These are phyloP conservation scores for Petaurus breviceps DNA, from an alignment of 2,113 vertebrate genomes.

Conservation along the genomic window DNA sequence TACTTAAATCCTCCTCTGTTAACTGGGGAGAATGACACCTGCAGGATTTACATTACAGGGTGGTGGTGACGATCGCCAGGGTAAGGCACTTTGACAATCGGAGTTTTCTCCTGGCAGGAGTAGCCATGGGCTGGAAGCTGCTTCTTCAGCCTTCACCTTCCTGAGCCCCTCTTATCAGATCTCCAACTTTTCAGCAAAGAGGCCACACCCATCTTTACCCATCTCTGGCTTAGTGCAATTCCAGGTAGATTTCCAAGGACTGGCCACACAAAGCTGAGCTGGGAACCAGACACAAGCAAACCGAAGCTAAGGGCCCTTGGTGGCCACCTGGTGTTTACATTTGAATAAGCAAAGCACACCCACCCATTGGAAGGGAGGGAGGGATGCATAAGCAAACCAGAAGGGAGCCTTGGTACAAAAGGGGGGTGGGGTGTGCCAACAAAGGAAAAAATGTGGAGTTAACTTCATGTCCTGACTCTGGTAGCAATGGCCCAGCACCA, in stretches of 20 bases:
- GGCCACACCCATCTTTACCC: background rate
- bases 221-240: too few species aligned
- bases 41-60: background rate
- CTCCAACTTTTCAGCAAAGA: background rate
- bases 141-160: too few species aligned
- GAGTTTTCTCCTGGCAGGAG: background rate
- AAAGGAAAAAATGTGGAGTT: background rate
- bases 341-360: background rate
- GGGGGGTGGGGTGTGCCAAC: background rate
- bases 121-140: too few species aligned
- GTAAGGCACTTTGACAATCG: background rate
- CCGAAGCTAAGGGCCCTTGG: background rate
- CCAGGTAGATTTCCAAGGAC: background rate
- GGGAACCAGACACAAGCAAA: background rate
- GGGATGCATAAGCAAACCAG: background rate
- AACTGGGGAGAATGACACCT: background rate
- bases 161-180: background rate
- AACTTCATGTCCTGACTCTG: background rate
- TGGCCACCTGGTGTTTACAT: rapidly evolving
- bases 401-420: background rate
- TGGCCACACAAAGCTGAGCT: background rate
- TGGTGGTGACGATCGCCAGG: too few species aligned
- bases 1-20: too few species aligned
- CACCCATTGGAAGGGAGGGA: too few species aligned
- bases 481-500: constrained; percentile 1